Evolutionary conservation across 2,113 vertebrate genomes (phyloP).

Genomic region (Corynorhinus townsendii): DNA sequence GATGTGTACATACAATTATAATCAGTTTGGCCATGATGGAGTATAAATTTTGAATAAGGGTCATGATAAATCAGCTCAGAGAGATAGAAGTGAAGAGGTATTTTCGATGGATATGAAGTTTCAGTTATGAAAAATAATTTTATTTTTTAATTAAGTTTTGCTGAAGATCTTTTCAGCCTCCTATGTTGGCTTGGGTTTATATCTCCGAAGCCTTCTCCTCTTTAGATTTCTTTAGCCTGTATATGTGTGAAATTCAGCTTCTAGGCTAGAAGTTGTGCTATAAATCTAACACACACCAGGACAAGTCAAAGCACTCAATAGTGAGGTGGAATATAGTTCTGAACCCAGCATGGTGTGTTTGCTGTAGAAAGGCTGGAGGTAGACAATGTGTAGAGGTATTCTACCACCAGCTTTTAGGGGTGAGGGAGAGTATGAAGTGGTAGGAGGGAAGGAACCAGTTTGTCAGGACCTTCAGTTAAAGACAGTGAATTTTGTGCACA

Average conservation of each 20-base stretch:
- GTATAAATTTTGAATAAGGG: not conserved
- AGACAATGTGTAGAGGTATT: not conserved
- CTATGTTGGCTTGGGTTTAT: not conserved
- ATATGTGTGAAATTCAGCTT: not conserved
- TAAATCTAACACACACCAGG: not conserved
- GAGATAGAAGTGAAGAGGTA: not conserved
- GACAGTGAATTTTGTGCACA: not conserved
- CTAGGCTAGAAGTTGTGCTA: not conserved
- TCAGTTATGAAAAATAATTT: not conserved
- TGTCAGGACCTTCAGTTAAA: not conserved
- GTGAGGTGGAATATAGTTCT: not conserved
- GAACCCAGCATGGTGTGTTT: not conserved
- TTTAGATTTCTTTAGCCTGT: not conserved
- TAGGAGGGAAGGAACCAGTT: not conserved
- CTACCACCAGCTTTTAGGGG: not conserved
- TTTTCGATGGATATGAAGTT: not conserved
- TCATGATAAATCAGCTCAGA: not conserved
- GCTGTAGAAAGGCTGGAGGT: not conserved
- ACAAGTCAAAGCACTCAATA: not conserved
- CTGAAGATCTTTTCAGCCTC: not conserved
- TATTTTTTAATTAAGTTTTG: not conserved
- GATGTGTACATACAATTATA: not conserved
- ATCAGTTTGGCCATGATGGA: not conserved
- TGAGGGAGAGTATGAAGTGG: not conserved
- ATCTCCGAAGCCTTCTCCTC: not conserved